phyloP scores from a whole-genome alignment of 2,113 vertebrate species.

The Mormoops blainvillei region DNA sequence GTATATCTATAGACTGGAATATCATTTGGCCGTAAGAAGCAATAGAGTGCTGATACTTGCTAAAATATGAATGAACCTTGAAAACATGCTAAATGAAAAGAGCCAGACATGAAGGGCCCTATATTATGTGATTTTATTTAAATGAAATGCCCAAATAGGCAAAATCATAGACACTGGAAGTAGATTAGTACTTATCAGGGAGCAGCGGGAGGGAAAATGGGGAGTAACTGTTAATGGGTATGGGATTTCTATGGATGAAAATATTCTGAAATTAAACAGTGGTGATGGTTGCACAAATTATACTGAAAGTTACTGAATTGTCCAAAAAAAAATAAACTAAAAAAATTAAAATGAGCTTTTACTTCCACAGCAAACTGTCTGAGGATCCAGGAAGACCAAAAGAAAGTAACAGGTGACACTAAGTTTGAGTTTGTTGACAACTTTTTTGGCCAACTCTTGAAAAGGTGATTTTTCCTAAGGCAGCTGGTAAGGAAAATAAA shows the following conservation, averaged over 20 bases:
- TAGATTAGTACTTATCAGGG: not conserved
- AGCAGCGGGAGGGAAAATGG: fast-evolving
- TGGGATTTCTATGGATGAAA: not conserved
- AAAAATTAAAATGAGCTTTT: not conserved
- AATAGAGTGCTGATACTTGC: not conserved
- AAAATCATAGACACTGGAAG: not conserved
- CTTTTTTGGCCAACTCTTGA: not conserved
- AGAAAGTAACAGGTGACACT: not conserved
- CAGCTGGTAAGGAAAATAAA: not conserved
- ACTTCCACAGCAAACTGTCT: not conserved
- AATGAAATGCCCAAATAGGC: not conserved
- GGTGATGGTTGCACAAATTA: not conserved
- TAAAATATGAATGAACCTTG: not conserved
- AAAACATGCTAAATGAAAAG: not conserved
- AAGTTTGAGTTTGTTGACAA: not conserved
- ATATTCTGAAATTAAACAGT: not conserved
- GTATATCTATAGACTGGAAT: not conserved
- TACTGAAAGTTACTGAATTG: not conserved
- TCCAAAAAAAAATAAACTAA: not conserved
- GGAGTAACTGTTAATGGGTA: not conserved
- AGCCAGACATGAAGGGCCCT: not conserved
- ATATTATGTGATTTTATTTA: not conserved
- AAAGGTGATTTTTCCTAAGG: not conserved
- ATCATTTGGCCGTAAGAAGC: not conserved
- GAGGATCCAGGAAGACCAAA: not conserved